Base-by-base conservation (phyloP, 2,888 invertebrate species). In the Agonopterix arenella region DNA sequence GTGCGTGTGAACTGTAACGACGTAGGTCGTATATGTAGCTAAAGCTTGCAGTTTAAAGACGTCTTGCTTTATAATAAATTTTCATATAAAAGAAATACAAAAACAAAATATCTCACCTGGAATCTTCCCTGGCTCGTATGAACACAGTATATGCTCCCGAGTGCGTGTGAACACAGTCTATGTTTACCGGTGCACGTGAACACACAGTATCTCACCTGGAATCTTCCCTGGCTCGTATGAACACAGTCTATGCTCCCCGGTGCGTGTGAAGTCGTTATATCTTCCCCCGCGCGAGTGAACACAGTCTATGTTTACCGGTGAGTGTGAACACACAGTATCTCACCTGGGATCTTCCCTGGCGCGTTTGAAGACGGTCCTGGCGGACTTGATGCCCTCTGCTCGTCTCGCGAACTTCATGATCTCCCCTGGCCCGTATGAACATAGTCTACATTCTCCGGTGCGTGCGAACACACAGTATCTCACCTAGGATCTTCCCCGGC, bases 361-460 rank as follows among this genome's bases (percentile, higher is more conserved):
- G 59, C 96, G 91, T 76, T 98, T 98, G 78, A 99, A 99, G 10
- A 99, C 96, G 0, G 93, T 93, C 65, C 99, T 89, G 0, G 99
- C 98, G 0, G 98, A 95, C 80, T 98, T 98, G 59, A 99, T 99
- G 18, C 99, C 99, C 78, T 99, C 99, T 0, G 98, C 98, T 47
- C 99, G 90, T 10, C 99, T 90, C 0, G 98, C 96, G 77, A 99
- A 99, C 88, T 98, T 98, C 99, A 99, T 99, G 73, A 75, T 99
- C 99, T 74, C 99, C 98, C 16, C 99, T 90, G 0, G 98, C 98
- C 59, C 96, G 91, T 76, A 98, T 98, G 78, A 99, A 99, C 10
- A 99, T 95, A 0, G 93, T 93, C 64, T 16, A 16, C 2, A 1
- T 16, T 16, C 16, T 16, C 18, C n/a, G 4, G 40, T 3, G n/a